Evolutionary conservation across 2,797 vertebrate genomes (phyloP).

Genomic region (Parambassis ranga): DNA sequence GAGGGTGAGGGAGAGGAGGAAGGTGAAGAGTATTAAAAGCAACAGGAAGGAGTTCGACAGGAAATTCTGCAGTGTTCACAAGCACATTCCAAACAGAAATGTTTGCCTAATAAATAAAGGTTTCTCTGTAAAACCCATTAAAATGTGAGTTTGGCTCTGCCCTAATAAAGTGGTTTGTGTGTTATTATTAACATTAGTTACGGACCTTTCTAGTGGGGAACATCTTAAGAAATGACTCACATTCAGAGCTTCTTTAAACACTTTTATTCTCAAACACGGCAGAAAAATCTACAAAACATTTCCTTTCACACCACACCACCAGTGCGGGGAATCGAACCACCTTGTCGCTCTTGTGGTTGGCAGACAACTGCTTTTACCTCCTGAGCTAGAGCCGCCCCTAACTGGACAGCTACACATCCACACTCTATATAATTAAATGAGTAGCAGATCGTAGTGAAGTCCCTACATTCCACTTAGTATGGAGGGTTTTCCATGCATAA

Average conservation of each 20-base stretch:
- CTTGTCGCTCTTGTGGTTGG: too few relatives aligned
- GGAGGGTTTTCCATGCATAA: not conserved
- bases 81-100: slow-evolving; percentile 15
- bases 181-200: not conserved
- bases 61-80: not conserved
- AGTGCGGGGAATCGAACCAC: too few relatives aligned
- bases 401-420: too few relatives aligned
- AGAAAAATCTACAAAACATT: slow-evolving; percentile 13
- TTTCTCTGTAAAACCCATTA: not conserved
- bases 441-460: too few relatives aligned
- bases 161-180: slow-evolving; percentile 18
- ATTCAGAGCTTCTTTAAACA: not conserved
- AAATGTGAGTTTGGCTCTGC: slow-evolving; percentile 15
- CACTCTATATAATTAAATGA: too few relatives aligned
- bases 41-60: not conserved
- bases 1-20: slow-evolving; percentile 68
- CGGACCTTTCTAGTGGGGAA: too few relatives aligned
- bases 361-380: too few relatives aligned
- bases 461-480: too few relatives aligned
- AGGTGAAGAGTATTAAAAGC: slow-evolving; percentile 57
- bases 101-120: not conserved
- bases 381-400: too few relatives aligned
- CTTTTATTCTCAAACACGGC: slow-evolving; percentile 52
- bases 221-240: too few relatives aligned
- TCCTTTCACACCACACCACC: too few relatives aligned